These are phyloP conservation scores for Brenthis daphne DNA, from an alignment of 2,888 invertebrate species.

Conservation along the genomic window DNA sequence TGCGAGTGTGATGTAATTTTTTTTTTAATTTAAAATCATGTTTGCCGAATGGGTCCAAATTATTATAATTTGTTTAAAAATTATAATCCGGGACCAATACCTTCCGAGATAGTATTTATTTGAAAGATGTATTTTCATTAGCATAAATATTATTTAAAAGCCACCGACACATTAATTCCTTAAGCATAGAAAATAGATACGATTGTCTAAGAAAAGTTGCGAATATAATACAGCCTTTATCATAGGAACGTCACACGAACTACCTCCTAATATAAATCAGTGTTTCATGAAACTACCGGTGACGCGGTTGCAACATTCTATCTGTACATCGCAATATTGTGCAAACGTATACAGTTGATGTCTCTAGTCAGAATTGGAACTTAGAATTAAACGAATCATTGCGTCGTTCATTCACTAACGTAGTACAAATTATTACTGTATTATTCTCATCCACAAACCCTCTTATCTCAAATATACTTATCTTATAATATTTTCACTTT, in stretches of 20 bases:
- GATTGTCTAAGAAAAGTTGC: conserved; percentile 77
- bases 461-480: conserved; percentile 4
- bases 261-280: conserved; percentile 80
- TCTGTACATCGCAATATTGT: conserved; percentile 45
- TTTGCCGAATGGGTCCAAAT: conserved; percentile 80
- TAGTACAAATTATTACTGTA: conserved; percentile 24
- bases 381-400: conserved; percentile 54
- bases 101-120: conserved; percentile 83
- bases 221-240: conserved; percentile 59
- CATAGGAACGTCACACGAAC: conserved; percentile 65
- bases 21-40: conserved; percentile 71
- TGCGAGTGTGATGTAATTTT: conserved; percentile 65
- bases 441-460: conserved; percentile 12
- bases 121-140: conserved; percentile 79
- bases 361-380: conserved; percentile 80
- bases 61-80: conserved; percentile 83
- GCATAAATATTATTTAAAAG: conserved; percentile 79
- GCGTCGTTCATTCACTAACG: conserved; percentile 43
- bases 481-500: conserved; percentile 22
- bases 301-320: conserved; percentile 62
- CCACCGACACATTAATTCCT: conserved; percentile 83
- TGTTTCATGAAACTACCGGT: conserved; percentile 64
- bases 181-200: conserved; percentile 81
- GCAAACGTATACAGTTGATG: conserved; percentile 57
- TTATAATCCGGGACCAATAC: conserved; percentile 82